Evolutionary conservation across 2,888 invertebrate genomes (phyloP).

Genomic region (Orthosia incerta): DNA sequence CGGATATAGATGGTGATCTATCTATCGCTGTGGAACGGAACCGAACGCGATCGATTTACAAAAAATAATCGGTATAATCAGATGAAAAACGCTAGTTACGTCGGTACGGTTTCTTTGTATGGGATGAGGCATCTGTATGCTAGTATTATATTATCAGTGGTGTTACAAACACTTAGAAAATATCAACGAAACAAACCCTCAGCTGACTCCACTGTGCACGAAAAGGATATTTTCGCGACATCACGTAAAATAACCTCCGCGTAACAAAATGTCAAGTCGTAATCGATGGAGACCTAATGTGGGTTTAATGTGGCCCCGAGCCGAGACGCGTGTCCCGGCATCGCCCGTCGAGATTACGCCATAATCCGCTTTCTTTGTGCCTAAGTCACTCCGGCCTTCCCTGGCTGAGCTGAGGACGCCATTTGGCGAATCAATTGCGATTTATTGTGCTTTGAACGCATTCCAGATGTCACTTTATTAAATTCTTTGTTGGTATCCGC

Average conservation of each 20-base stretch:
- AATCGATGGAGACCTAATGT: constrained; percentile 87
- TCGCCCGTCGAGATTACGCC: constrained; percentile 82
- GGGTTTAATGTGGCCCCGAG: constrained; percentile 83
- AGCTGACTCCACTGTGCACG: constrained; percentile 39
- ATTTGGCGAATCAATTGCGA: constrained; percentile 79
- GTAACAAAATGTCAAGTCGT: constrained; percentile 79
- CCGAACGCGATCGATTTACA: no score
- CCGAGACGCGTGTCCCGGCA: constrained; percentile 84
- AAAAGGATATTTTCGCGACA: constrained; percentile 61
- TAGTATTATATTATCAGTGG: no score
- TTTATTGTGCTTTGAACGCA: constrained; percentile 71
- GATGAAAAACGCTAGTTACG: no score
- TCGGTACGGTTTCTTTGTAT: no score
- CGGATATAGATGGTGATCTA: no score
- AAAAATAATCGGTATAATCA: no score
- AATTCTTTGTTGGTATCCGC: constrained; percentile 32
- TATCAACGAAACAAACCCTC: constrained; percentile 25
- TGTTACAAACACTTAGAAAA: constrained; percentile 13
- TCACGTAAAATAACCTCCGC: constrained; percentile 69
- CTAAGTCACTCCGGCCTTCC: constrained; percentile 79
- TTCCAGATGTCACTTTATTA: constrained; percentile 60
- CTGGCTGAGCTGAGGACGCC: constrained; percentile 73
- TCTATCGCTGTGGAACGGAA: no score
- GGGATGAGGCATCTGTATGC: no score
- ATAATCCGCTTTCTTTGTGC: constrained; percentile 86